Conservation (phyloP, 2,113 vertebrate genomes). For the Microcebus tavaratra region DNA sequence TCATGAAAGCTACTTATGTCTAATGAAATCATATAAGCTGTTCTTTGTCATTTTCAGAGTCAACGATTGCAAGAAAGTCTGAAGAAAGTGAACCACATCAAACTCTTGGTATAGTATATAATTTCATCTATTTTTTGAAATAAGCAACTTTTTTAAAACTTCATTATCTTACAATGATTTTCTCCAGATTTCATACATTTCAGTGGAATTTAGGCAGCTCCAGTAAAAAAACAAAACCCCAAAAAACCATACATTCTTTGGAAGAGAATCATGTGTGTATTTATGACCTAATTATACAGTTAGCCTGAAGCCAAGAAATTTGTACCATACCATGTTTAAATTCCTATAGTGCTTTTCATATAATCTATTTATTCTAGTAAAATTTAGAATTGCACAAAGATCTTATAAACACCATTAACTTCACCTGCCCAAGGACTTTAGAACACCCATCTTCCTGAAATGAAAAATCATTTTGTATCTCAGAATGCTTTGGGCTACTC, state of each 20-base stretch:
- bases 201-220: background rate
- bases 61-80: constrained; percentile 92
- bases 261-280: background rate
- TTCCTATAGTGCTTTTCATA: background rate
- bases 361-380: background rate
- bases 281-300: background rate
- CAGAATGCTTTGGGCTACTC: background rate
- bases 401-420: background rate
- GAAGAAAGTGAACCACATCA: constrained; percentile 92
- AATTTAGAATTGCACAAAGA: background rate
- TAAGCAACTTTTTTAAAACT: background rate
- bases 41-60: constrained; percentile 86
- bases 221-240: background rate
- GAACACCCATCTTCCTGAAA: background rate
- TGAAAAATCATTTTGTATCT: background rate
- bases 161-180: background rate
- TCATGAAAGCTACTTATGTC: background rate
- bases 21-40: background rate
- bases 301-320: background rate
- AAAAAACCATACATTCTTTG: background rate
- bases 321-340: background rate
- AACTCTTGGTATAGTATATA: constrained; percentile 90
- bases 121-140: background rate
- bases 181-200: background rate
- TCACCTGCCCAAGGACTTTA: background rate